Evolutionary conservation across 2,888 invertebrate species (phyloP).

Genomic region (Macrophya alboannulata): DNA sequence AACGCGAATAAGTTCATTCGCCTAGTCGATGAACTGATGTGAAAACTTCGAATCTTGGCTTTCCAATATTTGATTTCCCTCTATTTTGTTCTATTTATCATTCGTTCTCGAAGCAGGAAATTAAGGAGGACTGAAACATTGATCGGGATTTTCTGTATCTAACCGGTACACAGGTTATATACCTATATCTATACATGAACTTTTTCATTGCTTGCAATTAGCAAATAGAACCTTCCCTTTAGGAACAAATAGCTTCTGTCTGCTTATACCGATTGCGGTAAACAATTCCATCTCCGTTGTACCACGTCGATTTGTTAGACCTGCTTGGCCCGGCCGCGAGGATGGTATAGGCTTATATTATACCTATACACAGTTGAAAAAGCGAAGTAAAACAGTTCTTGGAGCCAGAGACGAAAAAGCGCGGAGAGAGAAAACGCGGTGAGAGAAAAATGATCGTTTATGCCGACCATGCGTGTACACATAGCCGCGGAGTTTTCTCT

Average conservation of each 20-base stretch:
- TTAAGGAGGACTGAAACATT: background rate
- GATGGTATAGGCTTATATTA: background rate
- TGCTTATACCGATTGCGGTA: background rate
- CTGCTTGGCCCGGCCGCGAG: background rate
- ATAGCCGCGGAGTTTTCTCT: background rate
- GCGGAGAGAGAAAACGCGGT: background rate
- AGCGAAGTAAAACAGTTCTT: background rate
- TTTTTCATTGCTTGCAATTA: slow-evolving; percentile 15
- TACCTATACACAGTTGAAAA: background rate
- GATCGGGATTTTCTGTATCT: background rate
- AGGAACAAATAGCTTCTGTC: slow-evolving; percentile 5
- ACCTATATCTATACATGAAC: background rate
- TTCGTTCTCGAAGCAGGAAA: background rate
- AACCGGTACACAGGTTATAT: too few species aligned
- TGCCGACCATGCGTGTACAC: background rate
- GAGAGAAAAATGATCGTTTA: background rate
- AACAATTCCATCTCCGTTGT: background rate
- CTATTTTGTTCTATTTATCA: background rate
- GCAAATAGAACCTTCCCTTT: background rate
- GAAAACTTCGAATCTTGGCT: too few species aligned
- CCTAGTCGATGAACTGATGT: too few species aligned
- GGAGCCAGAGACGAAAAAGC: background rate
- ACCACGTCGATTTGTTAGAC: background rate
- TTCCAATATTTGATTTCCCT: background rate
- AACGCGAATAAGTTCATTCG: too few species aligned